Evolutionary conservation across 2,113 vertebrate genomes (phyloP), one percentile per base, ranked within the genome.

Genomic region (Pterocles gutturalis): DNA sequence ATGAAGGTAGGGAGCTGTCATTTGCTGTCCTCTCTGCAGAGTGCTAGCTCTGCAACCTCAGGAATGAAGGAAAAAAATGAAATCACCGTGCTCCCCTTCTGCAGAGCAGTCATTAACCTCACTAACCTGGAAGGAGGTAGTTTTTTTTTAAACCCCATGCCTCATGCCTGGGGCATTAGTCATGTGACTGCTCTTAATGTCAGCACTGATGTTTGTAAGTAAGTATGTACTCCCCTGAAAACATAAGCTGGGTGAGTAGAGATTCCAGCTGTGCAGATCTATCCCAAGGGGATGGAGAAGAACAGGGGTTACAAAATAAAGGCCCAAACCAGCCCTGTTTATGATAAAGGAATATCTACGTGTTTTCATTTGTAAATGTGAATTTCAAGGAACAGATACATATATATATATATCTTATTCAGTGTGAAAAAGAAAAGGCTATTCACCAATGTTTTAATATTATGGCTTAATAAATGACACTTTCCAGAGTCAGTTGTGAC

Each of bases 351-450:
- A 76, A 25, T 38, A 45, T 53, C 31, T 77, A 72, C 10, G 10
- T 34, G 5, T 69, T 92, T 93, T 58, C 7, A 70, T 53, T 33
- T 70, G 25, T 58, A 51, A 64, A 25, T 54, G 19, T 76, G 25
- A 16, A 65, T 93, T 90, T 86, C 36, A 80, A 69, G 9, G 11
- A 80, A 19, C 33, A 64, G 7, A 19, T 10, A 55, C 25, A 14
- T 9, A 5, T 34, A 19, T 10, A 55, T 29, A 14, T 9, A 5
- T 34, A 51, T n/a, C 34, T 51, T 64, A 83, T 61, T 69, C 54
- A 61, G 17, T 53, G 26, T 66, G n/a, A 90, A 87, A 87, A 76
- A 85, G 38, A 92, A 93, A 94, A 92, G 71, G 33, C 54, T 93
- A 31, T 64, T 88, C 36, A 25, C 18, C 13, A n/a, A 36, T 86